Evolutionary conservation across 2,888 invertebrate species (phyloP).

Genomic region (Andrena dorsata): DNA sequence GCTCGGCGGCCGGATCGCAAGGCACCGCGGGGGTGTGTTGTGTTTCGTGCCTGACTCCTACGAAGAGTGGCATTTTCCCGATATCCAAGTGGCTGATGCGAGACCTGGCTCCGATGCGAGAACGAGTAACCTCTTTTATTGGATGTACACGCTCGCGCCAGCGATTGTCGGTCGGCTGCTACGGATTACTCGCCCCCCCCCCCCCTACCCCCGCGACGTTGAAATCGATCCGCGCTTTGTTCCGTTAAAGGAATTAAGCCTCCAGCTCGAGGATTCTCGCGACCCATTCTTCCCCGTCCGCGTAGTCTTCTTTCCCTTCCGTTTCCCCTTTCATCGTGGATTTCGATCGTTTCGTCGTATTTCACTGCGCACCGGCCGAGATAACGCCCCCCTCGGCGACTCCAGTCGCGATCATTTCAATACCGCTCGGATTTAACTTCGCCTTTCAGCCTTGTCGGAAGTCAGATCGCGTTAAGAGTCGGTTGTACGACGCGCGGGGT

Average conservation of each 20-base stretch:
- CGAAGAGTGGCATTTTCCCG: constrained; percentile 62
- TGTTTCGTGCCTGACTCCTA: constrained; percentile 45
- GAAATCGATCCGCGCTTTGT: constrained; percentile 37
- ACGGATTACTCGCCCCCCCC: constrained; percentile 14
- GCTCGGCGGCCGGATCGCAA: constrained; percentile 59
- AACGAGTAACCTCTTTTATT: constrained; percentile 56
- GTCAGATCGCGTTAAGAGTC: too few species aligned
- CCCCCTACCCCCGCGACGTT: neutral
- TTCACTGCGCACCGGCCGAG: too few species aligned
- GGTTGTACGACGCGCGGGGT: too few species aligned
- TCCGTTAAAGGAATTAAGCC: constrained; percentile 14
- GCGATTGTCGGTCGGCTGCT: constrained; percentile 22
- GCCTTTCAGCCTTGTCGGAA: too few species aligned
- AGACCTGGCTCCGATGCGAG: constrained; percentile 36
- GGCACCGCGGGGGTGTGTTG: constrained; percentile 18
- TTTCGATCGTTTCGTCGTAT: too few species aligned
- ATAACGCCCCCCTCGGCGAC: too few species aligned
- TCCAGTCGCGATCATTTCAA: too few species aligned
- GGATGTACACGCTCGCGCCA: constrained; percentile 37
- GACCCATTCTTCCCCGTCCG: neutral
- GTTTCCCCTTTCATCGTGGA: neutral
- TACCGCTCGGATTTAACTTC: too few species aligned
- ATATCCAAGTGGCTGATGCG: constrained; percentile 55
- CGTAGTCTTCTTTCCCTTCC: neutral
- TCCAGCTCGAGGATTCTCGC: neutral